phyloP scores from a whole-genome alignment of 2,797 vertebrate genomes.

The Acrossocheilus wenchowensis region DNA sequence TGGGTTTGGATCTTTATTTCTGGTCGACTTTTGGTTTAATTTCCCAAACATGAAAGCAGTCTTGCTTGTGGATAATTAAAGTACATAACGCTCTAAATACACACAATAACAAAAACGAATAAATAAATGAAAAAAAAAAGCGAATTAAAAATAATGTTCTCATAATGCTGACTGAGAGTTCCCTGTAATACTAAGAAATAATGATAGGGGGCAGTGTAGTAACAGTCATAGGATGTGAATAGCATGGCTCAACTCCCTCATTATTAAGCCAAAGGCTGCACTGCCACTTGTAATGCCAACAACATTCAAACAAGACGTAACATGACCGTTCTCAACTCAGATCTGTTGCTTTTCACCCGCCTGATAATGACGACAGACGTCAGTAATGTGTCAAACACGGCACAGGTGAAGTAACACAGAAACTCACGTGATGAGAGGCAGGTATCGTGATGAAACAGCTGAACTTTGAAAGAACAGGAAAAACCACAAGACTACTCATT shows the following conservation, averaged over 20 bases:
- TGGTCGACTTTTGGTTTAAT: not conserved
- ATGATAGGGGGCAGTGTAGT: constrained; percentile 68
- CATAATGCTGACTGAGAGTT: not conserved
- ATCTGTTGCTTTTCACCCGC: constrained; percentile 7
- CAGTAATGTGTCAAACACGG: not conserved
- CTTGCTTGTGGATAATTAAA: not conserved
- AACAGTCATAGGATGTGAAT: constrained; percentile 31
- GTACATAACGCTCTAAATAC: not conserved
- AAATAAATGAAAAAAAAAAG: too few species aligned
- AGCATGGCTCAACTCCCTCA: not conserved
- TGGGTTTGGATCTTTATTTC: not conserved
- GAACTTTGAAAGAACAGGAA: not conserved
- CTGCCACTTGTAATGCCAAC: not conserved
- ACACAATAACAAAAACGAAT: not conserved
- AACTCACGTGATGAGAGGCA: not conserved
- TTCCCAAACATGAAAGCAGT: not conserved
- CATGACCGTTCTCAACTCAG: constrained; percentile 30
- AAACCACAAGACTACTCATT: not conserved
- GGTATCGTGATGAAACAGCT: not conserved
- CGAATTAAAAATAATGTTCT: not conserved
- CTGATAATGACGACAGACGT: constrained; percentile 32
- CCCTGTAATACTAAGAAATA: constrained; percentile 57
- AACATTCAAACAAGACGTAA: constrained; percentile 36
- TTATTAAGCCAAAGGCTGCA: not conserved
- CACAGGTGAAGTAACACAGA: constrained; percentile 27